Conservation (phyloP, 2,888 invertebrate species). For the Vannuccia rotundouncinata region DNA sequence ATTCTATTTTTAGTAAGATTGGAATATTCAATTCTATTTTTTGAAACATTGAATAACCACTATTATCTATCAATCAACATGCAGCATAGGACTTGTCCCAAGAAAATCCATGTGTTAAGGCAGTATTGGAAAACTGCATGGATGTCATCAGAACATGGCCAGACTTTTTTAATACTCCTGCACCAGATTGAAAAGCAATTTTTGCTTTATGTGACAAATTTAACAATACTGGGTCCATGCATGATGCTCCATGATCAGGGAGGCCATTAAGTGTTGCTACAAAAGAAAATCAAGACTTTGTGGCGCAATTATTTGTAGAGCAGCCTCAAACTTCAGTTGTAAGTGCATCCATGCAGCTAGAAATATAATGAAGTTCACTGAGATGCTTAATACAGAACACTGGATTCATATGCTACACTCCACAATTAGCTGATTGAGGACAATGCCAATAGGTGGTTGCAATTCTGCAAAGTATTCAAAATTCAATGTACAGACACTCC, state of each 20-base stretch:
- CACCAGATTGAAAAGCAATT: too few relatives aligned
- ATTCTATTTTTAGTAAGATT: too few relatives aligned
- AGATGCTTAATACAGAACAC: neutral
- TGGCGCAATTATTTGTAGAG: constrained; percentile 22
- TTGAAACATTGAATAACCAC: too few relatives aligned
- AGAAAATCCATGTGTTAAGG: too few relatives aligned
- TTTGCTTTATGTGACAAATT: too few relatives aligned
- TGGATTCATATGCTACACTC: constrained; percentile 7
- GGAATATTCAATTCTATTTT: too few relatives aligned
- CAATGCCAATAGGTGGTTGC: neutral
- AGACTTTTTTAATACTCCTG: too few relatives aligned
- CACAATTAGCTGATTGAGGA: neutral
- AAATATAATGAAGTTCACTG: neutral
- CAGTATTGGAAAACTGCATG: too few relatives aligned
- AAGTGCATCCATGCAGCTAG: constrained; percentile 1
- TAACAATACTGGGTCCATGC: too few relatives aligned
- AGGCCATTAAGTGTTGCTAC: neutral
- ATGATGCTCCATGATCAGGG: neutral
- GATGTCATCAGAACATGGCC: too few relatives aligned
- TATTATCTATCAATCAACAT: too few relatives aligned
- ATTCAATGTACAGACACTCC: neutral
- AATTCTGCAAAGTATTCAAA: neutral
- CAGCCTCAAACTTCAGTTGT: constrained; percentile 21
- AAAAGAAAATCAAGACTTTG: neutral
- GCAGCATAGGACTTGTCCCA: too few relatives aligned